Conservation (phyloP, 2,113 vertebrate species). For the Hypocryptadius cinnamomeus region DNA sequence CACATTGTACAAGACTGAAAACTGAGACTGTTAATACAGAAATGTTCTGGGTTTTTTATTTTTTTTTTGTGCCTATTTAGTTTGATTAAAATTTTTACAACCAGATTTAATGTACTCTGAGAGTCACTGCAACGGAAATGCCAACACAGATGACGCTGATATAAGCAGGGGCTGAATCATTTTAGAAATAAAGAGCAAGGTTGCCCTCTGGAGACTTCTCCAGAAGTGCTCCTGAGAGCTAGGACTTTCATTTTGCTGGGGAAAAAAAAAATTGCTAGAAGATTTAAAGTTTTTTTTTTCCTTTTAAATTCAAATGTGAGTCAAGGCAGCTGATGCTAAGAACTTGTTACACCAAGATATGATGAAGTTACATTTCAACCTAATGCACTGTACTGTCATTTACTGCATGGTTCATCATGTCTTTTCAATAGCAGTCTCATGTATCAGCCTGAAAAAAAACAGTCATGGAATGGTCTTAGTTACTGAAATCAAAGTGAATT, state of each 20-base stretch:
- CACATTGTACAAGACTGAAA: not conserved
- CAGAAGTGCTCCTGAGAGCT: not conserved
- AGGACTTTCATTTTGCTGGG: not conserved
- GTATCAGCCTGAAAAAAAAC: not conserved
- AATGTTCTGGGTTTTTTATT: not conserved
- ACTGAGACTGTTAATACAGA: not conserved
- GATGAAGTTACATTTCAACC: not conserved
- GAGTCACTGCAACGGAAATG: not conserved
- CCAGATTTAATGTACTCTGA: not conserved
- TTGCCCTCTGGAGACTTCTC: slow-evolving; percentile 47
- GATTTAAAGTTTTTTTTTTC: not conserved
- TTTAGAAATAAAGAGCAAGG: slow-evolving; percentile 19
- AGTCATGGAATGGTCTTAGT: not conserved
- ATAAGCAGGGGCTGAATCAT: not conserved
- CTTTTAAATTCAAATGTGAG: not conserved
- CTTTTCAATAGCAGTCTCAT: not conserved
- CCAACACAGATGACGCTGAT: not conserved
- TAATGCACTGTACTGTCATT: not conserved
- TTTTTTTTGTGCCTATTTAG: not conserved
- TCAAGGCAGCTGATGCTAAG: not conserved
- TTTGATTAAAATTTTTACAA: not conserved
- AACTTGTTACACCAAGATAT: not conserved
- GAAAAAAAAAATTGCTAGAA: not conserved
- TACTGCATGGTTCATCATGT: not conserved
- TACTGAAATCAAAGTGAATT: not conserved